A percentile compares a stretch with the other conserved stretches of the same genome.
Evolutionary conservation across 2,113 vertebrate genomes (phyloP).

Genomic region (Trinectes maculatus): DNA sequence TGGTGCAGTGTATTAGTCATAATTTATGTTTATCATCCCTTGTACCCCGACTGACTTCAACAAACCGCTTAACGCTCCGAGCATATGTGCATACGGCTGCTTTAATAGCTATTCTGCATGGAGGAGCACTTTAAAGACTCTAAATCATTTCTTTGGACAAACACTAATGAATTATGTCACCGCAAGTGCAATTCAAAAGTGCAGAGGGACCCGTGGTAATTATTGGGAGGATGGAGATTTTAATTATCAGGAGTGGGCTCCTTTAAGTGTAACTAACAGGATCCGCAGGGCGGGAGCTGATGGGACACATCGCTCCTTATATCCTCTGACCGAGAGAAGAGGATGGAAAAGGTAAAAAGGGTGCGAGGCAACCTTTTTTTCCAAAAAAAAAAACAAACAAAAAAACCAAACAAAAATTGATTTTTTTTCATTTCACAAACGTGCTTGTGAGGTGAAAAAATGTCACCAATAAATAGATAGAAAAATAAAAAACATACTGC

Average conservation of each 20-base stretch:
- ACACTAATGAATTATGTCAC: conserved; percentile 85
- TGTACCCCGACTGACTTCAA: conserved; percentile 95
- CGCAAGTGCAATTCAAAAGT: conserved; percentile 73
- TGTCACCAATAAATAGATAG: no score
- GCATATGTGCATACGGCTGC: conserved; percentile 90
- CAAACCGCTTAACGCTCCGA: conserved; percentile 97
- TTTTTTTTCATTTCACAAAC: conserved; percentile 7
- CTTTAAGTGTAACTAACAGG: conserved; percentile 62
- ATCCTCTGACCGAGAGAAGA: conserved; percentile 1
- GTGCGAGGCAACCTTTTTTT: not conserved
- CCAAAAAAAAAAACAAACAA: not conserved
- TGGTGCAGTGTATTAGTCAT: conserved; percentile 98
- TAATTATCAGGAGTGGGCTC: conserved; percentile 59
- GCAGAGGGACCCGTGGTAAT: conserved; percentile 72
- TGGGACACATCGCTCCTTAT: conserved; percentile 12
- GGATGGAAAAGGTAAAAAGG: not conserved
- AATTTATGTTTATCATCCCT: conserved; percentile 99
- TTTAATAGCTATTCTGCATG: conserved; percentile 98
- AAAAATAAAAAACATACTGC: not conserved
- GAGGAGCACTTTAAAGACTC: conserved; percentile 88
- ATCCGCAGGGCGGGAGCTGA: conserved; percentile 35
- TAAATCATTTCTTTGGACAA: conserved; percentile 83
- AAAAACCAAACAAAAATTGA: not conserved
- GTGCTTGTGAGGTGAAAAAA: not conserved
- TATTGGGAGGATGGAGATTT: conserved; percentile 67